Evolutionary conservation across 2,888 invertebrate genomes (phyloP).

Genomic region (Drosophila antonietae): DNA sequence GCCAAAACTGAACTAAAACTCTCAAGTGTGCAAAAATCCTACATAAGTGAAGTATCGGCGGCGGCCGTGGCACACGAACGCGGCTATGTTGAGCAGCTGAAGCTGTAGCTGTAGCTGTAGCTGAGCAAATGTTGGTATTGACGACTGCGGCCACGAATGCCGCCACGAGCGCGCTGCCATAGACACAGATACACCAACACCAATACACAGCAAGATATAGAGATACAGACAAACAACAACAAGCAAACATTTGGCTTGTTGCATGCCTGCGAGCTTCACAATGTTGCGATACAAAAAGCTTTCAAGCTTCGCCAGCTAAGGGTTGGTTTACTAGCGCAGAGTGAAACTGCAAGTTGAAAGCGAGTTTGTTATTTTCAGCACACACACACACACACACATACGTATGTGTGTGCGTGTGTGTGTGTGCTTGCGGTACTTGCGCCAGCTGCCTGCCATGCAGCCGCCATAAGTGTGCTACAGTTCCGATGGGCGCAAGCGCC

Average conservation of each 20-base stretch:
- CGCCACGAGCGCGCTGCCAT: conserved; percentile 28
- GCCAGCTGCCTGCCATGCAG: conserved; percentile 41
- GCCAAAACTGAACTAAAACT: conserved; percentile 80
- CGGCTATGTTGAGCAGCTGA: conserved; percentile 62
- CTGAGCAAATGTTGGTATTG: conserved; percentile 56
- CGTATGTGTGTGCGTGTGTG: neutral
- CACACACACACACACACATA: conserved; percentile 17
- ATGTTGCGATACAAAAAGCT: conserved; percentile 76
- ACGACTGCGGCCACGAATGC: conserved; percentile 33
- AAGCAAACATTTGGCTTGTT: conserved; percentile 62
- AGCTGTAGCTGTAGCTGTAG: conserved; percentile 34
- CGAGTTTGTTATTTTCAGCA: conserved; percentile 28
- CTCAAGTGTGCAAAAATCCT: conserved; percentile 76
- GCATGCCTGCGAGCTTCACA: conserved; percentile 66
- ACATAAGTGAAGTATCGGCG: conserved; percentile 69
- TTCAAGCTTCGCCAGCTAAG: conserved; percentile 44
- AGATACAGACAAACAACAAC: conserved; percentile 34
- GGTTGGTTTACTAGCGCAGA: conserved; percentile 55
- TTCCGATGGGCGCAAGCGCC: conserved; percentile 62
- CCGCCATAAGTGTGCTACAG: conserved; percentile 54
- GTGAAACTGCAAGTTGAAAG: conserved; percentile 50
- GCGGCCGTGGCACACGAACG: conserved; percentile 41
- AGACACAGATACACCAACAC: conserved; percentile 15
- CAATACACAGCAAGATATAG: conserved; percentile 19
- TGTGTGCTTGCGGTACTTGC: conserved; percentile 12